phyloP scores from a whole-genome alignment of 2,797 vertebrate species.

The Podarcis lilfordi region DNA sequence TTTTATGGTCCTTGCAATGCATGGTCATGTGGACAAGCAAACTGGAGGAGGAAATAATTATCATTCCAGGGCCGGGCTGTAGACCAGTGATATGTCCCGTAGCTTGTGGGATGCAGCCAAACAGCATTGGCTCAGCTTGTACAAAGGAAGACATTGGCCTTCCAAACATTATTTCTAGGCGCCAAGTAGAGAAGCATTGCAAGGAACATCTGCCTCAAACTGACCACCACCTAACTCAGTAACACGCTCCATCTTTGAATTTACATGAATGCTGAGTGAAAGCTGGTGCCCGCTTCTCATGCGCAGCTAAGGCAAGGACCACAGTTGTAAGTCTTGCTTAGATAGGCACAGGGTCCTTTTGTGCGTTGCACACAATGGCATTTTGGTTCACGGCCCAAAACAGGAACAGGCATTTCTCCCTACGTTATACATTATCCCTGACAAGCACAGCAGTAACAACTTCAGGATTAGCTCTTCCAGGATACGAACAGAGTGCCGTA shows the following conservation, averaged over 20 bases:
- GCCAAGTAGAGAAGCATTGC: not conserved
- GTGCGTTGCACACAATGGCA: not conserved
- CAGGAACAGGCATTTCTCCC: not conserved
- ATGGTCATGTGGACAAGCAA: not conserved
- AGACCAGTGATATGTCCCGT: no score
- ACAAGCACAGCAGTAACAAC: not conserved
- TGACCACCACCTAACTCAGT: no score
- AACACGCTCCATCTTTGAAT: no score
- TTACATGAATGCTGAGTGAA: no score
- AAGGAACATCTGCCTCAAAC: no score
- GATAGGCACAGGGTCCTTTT: not conserved
- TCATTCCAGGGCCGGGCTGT: not conserved
- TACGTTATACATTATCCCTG: not conserved
- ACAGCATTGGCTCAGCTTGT: not conserved
- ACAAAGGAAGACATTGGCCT: not conserved
- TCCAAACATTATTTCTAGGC: not conserved
- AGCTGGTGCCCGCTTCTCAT: no score
- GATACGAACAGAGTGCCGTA: not conserved
- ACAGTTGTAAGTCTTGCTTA: not conserved
- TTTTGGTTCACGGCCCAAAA: not conserved
- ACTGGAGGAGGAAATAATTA: not conserved
- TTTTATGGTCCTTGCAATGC: not conserved
- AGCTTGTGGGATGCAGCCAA: not conserved
- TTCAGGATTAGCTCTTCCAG: not conserved
- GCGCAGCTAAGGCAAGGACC: no score